Evolutionary conservation across 1,140 invertebrate genomes (phyloP), one percentile per base, ranked within the genome.

Genomic region (Phthorimaea operculella): DNA sequence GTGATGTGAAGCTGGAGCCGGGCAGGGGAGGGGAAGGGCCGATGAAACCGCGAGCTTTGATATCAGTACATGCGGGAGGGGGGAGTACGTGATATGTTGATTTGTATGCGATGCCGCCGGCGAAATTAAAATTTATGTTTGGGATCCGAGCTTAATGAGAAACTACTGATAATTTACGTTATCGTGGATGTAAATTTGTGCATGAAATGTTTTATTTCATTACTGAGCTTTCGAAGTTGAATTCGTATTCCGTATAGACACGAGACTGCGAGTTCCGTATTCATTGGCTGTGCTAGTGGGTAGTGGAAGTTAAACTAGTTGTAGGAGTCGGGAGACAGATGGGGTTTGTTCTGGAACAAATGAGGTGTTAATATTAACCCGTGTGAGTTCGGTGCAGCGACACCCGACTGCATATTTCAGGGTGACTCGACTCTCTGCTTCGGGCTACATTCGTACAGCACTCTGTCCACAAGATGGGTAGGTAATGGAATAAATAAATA

Each of bases 41-140:
- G 58, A 54, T 63, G 60, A 63, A 70, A 70, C 65, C 66, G 58
- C 65, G 63, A 57, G 64, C 73, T 74, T 72, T 72, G 70, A 68
- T 72, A 72, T 64, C 59, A 52, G 57, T 52, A 60, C 64, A 59
- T 53, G 60, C 48, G 54, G 52, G 59, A 11, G 39, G 39, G 39
- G 11, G 39, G 44, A 4, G 44, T 9, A 39, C 16, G 16, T 69
- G 66, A 68, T 74, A 66, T 65, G 64, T 63, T 69, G 67, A 74
- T 74, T 62, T 60, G 54, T 55, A 36, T 48, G 36, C 36, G 44
- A 47, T 47, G 44, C 44, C n/a, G 44, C 11, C n/a, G 44, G 44
- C 36, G 8, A 16, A 16, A 47, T 47, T 47, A 47, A 45, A 45
- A 47, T 47, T 1, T 47, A 47, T 47, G 44, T 47, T 11, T 15